Base-by-base conservation (phyloP, 2,888 invertebrate species). In the Drosophila maculinotata region DNA sequence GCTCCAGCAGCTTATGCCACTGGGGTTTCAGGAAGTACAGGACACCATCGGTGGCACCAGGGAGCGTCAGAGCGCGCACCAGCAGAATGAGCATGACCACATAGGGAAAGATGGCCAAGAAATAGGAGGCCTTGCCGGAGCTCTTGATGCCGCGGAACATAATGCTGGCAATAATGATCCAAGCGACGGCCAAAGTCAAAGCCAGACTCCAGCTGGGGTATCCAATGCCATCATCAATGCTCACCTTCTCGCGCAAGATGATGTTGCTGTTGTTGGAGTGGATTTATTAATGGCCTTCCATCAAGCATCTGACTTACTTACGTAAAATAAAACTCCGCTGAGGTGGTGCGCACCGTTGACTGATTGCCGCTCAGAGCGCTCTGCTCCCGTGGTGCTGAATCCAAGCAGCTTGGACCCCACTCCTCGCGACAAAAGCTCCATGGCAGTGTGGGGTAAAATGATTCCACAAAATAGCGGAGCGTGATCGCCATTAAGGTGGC, bases 101-200 rank as follows among this genome's bases (percentile, higher is more conserved):
- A 79, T 94, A 94, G 0, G 95, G 95, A 83, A 95, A 94, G 14
- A 95, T 90, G 0, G 95, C 95, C 2, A 95, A 93, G 77, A 96
- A 94, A 87, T 95, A 95, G 1, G 95, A 94, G 0, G 93, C 94
- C 86, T 94, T 94, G 31, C 94, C 94, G 0, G 93, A 92, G 71
- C 93, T 93, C 77, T 93, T 92, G 3, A 94, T 92, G 2, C 94
- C 94, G 58, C 92, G 92, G 7, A 92, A 91, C 38, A 94, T 89
- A 39, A 93, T 92, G 2, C 92, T 78, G 26, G 92, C 92, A 14
- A 94, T 92, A 15, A 92, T 81, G 20, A 91, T 57, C 94, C 94
- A 94, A 0, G 93, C 92, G 26, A 92, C 71, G 0, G 92, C 84
- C 1, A 94, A 89, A 31, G 93, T 93, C 1, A 93, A 38, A 0